A percentile compares a stretch with the other conserved stretches of the same genome.
These are phyloP conservation scores for Cotesia congregata DNA, from an alignment of 2,888 invertebrate genomes.

Conservation along the genomic window DNA sequence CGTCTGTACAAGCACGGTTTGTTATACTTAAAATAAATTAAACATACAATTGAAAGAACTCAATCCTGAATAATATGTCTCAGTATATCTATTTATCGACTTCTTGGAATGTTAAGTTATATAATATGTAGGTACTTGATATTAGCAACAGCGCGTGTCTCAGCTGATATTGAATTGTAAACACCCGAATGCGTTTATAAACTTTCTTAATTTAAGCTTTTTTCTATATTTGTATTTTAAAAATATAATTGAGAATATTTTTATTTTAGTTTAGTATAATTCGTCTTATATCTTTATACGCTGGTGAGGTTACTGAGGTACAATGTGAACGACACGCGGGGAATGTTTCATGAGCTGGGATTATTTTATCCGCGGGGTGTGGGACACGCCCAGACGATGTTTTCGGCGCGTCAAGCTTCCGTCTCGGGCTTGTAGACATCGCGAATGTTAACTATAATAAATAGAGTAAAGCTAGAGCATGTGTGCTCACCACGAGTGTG, in stretches of 20 bases:
- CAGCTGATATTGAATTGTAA: slow-evolving; percentile 38
- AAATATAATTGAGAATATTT: too few species aligned
- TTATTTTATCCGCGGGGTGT: slow-evolving; percentile 18
- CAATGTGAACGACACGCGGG: slow-evolving; percentile 16
- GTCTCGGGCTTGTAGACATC: slow-evolving; percentile 15
- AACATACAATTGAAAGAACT: slow-evolving; percentile 4
- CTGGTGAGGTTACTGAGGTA: not conserved
- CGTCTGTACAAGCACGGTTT: not conserved
- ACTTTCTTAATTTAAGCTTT: not conserved
- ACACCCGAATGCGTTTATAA: not conserved
- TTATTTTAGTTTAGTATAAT: too few species aligned
- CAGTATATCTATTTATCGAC: slow-evolving; percentile 55
- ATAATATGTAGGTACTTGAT: slow-evolving; percentile 59
- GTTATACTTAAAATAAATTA: not conserved
- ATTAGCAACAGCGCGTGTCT: slow-evolving; percentile 65
- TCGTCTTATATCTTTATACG: too few species aligned
- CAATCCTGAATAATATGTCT: slow-evolving; percentile 51
- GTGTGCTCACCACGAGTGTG: slow-evolving; percentile 4
- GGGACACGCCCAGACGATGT: slow-evolving; percentile 43
- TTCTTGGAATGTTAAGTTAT: slow-evolving; percentile 63
- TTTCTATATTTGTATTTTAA: not conserved
- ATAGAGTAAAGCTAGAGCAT: slow-evolving; percentile 14
- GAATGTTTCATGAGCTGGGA: slow-evolving; percentile 31
- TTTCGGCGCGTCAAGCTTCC: slow-evolving; percentile 23
- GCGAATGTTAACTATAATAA: slow-evolving; percentile 20